Conservation (phyloP, 2,888 invertebrate species). For the Melanotus villosus region DNA sequence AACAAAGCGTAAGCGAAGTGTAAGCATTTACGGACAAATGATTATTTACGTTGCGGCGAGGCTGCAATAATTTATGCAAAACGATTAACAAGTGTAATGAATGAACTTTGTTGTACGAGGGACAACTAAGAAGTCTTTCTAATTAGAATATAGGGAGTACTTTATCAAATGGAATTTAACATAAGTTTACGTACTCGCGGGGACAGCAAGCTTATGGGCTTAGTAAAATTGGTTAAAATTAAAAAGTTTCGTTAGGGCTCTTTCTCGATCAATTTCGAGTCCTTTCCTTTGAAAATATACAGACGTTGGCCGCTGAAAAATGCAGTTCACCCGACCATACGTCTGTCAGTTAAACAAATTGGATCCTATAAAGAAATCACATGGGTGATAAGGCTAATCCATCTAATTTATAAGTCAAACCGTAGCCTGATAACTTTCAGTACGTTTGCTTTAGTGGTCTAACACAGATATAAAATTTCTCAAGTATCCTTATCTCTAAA, state of each 20-base stretch:
- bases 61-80: constrained; percentile 33
- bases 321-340: neutral
- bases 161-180: constrained; percentile 32
- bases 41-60: constrained; percentile 16
- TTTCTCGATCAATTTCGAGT: constrained; percentile 14
- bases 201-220: constrained; percentile 16
- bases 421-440: too few species aligned
- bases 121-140: constrained; percentile 35
- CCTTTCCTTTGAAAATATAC: neutral
- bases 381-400: neutral
- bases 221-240: constrained; percentile 16
- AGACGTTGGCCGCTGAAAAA: neutral
- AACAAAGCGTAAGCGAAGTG: constrained; percentile 4
- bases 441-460: too few species aligned
- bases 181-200: constrained; percentile 24
- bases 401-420: neutral
- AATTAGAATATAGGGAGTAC: constrained; percentile 29
- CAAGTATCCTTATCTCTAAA: too few species aligned
- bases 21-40: constrained; percentile 20
- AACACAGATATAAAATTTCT: too few species aligned
- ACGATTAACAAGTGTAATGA: constrained; percentile 32
- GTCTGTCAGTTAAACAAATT: neutral
- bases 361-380: neutral
- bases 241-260: constrained; percentile 12
- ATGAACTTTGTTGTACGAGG: constrained; percentile 26